phyloP scores from a whole-genome alignment of 2,113 vertebrate species.

The Aramus guarauna region DNA sequence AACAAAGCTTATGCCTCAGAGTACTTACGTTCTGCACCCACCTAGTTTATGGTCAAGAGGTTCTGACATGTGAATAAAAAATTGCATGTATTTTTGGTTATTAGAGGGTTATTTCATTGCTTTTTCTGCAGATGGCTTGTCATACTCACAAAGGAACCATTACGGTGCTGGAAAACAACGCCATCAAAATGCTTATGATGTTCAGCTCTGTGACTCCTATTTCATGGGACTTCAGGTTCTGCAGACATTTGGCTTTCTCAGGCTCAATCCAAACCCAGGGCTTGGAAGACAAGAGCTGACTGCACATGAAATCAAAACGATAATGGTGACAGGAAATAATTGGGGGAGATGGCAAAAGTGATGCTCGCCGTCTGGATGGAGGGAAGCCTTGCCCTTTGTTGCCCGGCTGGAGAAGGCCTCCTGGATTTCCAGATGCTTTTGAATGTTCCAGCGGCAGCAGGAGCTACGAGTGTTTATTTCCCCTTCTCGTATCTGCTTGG shows the following conservation, averaged over 20 bases:
- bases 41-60: neutral
- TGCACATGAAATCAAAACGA: neutral
- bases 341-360: slow-evolving; percentile 35
- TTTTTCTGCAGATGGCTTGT: neutral
- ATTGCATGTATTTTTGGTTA: neutral
- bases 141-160: neutral
- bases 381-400: slow-evolving; percentile 37
- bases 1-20: neutral
- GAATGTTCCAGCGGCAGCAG: slow-evolving; percentile 50
- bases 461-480: slow-evolving; percentile 59
- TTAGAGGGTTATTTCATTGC: neutral
- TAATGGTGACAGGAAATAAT: slow-evolving; percentile 46
- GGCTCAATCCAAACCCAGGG: slow-evolving; percentile 17
- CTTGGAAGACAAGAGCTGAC: slow-evolving; percentile 45
- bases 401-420: slow-evolving; percentile 47
- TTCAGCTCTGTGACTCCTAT: slow-evolving; percentile 46
- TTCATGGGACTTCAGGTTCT: slow-evolving; percentile 52
- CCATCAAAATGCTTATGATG: neutral
- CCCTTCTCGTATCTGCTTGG: slow-evolving; percentile 50
- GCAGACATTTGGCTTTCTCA: slow-evolving; percentile 56
- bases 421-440: slow-evolving; percentile 65
- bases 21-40: neutral
- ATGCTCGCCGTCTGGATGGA: neutral
- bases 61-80: neutral
- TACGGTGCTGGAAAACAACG: neutral